Base-by-base conservation (phyloP, 2,113 vertebrate species). In the Grammomys dolichurus region DNA sequence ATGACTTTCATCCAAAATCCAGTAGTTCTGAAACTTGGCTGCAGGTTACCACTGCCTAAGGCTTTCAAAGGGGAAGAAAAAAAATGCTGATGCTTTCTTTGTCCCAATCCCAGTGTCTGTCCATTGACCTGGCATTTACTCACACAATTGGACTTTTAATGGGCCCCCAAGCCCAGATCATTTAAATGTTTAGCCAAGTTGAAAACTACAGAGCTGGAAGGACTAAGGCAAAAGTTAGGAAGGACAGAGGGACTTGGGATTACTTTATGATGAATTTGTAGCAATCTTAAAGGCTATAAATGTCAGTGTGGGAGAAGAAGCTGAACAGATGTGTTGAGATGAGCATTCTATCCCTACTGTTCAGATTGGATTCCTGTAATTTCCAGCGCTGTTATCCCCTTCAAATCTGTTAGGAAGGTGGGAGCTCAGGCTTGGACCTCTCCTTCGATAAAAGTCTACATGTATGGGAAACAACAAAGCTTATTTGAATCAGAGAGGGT, bases 1-100 rank as follows among this genome's bases (percentile, higher is more conserved):
- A 65, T 48, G 3, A 19, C 4, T 78, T 85, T n/a, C 22, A 48
- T 54, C 20, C 17, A 69, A 90, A 93, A 93, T 48, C 13, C 77
- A 89, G 17, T 65, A 56, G 36, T 86, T 95, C 54, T 90, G 48
- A 75, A 56, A 70, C 13, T 87, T 90, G 58, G 75, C 91, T 75
- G 33, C 17, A 80, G 26, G 43, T 63, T 91, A 36, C 14, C 88
- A 28, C 94, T 28, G 36, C 31, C 67, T 40, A n/a, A 94, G 11
- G 20, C 86, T 51, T 87, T 92, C 46, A 22, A 48, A 36, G 40
- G 43, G 24, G 5, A 17, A 63, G 48, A 8, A 5, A 19, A 12
- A 16, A 67, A 24, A 31, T 67, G 56, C 22, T 4, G 28, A 65
- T 58, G 24, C 31, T 33, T 93, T 87, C 28, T 93, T 87, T 22